A percentile compares a stretch with the other conserved stretches of the same genome.
These are phyloP conservation scores for Dynastes maya DNA, from an alignment of 2,888 invertebrate species.

Conservation along the genomic window DNA sequence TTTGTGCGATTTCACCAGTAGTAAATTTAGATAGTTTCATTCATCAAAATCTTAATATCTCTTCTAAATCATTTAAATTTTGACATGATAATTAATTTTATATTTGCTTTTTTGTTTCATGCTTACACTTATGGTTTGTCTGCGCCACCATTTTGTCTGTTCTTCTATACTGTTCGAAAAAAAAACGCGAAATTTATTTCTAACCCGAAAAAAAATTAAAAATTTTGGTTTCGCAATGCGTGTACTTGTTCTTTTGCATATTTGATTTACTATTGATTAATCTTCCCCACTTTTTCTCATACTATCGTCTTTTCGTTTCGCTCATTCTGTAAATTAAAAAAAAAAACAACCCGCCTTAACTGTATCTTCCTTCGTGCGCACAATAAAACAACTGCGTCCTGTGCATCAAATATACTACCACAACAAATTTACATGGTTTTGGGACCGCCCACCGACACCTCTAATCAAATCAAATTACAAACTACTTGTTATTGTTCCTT, in stretches of 20 bases:
- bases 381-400: conserved; percentile 53
- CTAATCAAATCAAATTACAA: conserved; percentile 2
- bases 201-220: not conserved
- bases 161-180: conserved; percentile 37
- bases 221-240: conserved; percentile 15
- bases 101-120: conserved; percentile 70
- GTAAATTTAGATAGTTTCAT: not conserved
- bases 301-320: conserved; percentile 53
- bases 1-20: too few relatives aligned
- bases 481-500: conserved; percentile 4
- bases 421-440: conserved; percentile 59
- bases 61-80: conserved; percentile 22
- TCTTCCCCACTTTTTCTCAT: conserved; percentile 48
- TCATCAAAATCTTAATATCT: not conserved
- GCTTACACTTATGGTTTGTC: conserved; percentile 66
- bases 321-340: conserved; percentile 27
- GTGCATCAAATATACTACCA: conserved; percentile 37
- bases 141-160: conserved; percentile 51
- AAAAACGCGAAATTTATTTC: not conserved
- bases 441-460: conserved; percentile 67
- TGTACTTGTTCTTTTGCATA: conserved; percentile 1
- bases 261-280: conserved; percentile 41
- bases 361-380: conserved; percentile 58
- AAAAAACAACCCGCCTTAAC: conserved; percentile 54
- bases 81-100: conserved; percentile 58